Evolutionary conservation across 1,140 invertebrate genomes (phyloP), one percentile per base, ranked within the genome.

Genomic region (Armadillidium nasatum): DNA sequence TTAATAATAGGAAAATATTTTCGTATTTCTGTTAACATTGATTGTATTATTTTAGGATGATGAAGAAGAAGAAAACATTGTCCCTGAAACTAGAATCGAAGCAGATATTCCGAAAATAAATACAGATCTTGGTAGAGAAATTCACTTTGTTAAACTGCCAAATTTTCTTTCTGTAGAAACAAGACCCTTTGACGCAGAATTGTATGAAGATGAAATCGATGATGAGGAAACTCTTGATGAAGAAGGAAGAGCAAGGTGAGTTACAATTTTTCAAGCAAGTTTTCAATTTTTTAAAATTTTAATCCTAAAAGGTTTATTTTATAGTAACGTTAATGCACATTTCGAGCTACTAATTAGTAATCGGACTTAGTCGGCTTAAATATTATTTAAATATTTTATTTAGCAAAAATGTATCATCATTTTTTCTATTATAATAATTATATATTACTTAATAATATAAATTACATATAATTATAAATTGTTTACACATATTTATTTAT

Each of bases 121-220:
- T 71, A 94, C 94, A 10, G 93, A 97, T 85, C 87, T 98, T 1
- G 96, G 95, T 46, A 73, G 79, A 19, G 93, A 96, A 82, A 88
- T 97, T 81, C 94, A 98, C 84, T 98, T 98, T 84, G 95, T 99
- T 0, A 96, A 97, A 85, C 83, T 96, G 54, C 94, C 94, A 0
- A 96, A 96, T 84, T 96, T 97, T 84, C 88, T 97, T 79, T 95
- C 93, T 0, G 93, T 95, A 4, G 93, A 95, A 83, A 94, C 93
- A 0, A 87, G 96, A 80, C 97, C 97, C 0, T 99, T 98, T 84
- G 96, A 99, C 85, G 89, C 91, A 0, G 91, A 92, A 77, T 95
- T 93, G 0, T 99, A 99, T 85, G 97, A 99, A 86, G 97, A 99
- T 87, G 97, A 99, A 87, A 95, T 99, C 81, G 97, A 99, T 83